Evolutionary conservation across 2,888 invertebrate species (phyloP), one percentile per base, ranked within the genome.

Genomic region (Metellina segmentata): DNA sequence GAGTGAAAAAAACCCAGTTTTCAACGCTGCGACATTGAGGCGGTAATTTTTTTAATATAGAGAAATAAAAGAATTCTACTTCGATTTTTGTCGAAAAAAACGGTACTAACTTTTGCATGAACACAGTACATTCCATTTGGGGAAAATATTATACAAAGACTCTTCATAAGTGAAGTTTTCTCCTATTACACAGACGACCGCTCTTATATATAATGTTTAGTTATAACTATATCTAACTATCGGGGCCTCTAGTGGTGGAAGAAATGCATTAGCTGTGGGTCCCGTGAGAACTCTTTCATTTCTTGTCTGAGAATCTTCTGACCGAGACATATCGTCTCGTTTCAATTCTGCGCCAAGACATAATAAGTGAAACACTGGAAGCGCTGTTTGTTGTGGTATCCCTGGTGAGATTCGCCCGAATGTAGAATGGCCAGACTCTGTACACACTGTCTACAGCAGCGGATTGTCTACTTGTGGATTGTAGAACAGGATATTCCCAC

Each of bases 371-470:
- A 9, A 7, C 11, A 61, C 11, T 61, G 61, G 61, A 79, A 61
- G 61, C 13, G 19, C 13, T 79, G 34, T 79, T 79, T 79, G 61
- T 48, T 20, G 53, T 6, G 7, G 61, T 20, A 53, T 61, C 77
- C 61, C 79, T 34, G 20, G 79, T 79, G 53, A 61, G 79, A 79
- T 61, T 34, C 53, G 61, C 77, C 61, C 61, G 20, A 34, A 19
- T 19, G 16, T 34, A 78, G 79, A 48, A 61, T 53, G 34, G 7
- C 61, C 61, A 79, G 79, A 61, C 79, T 61, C 49, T 51, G 19
- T 77, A 77, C 77, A 77, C 77, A 77, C 7, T 16, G 77, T 77
- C 77, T 77, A 52, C 51, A 52, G 77, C 11, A n/a, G 16, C 52
- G 7, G 77, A 51, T 51, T n/a, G n/a, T 49, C 49, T 49, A 7